phyloP scores from a whole-genome alignment of 2,888 invertebrate genomes.

The Bruchidius siliquastri region DNA sequence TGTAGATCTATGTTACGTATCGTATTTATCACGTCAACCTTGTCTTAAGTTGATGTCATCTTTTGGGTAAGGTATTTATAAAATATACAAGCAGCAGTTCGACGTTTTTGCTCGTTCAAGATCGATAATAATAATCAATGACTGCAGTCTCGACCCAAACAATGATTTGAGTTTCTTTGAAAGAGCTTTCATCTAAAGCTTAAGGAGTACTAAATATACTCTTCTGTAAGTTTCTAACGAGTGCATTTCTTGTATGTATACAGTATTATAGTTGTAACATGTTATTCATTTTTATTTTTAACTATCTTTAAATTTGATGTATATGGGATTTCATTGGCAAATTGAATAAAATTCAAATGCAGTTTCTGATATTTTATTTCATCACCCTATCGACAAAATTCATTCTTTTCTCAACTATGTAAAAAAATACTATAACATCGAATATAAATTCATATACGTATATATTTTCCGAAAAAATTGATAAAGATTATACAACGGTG shows the following conservation, averaged over 20 bases:
- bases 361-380: background rate
- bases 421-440: too few relatives aligned
- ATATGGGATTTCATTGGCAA: constrained; percentile 27
- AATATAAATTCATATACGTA: too few relatives aligned
- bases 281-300: constrained; percentile 19
- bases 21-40: background rate
- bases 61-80: background rate
- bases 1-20: background rate
- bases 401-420: too few relatives aligned
- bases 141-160: background rate
- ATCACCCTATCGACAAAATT: too few relatives aligned
- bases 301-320: constrained; percentile 29
- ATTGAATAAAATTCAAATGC: constrained; percentile 21
- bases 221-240: constrained; percentile 86
- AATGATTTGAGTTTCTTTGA: background rate
- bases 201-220: constrained; percentile 42
- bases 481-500: too few relatives aligned
- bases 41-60: background rate
- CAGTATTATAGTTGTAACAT: constrained; percentile 63
- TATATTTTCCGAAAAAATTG: too few relatives aligned
- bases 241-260: constrained; percentile 89
- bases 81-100: background rate
- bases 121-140: background rate
- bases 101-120: background rate
- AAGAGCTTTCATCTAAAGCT: background rate